Evolutionary conservation across 2,888 invertebrate species (phyloP).

Genomic region (Macrosiphum euphorbiae): DNA sequence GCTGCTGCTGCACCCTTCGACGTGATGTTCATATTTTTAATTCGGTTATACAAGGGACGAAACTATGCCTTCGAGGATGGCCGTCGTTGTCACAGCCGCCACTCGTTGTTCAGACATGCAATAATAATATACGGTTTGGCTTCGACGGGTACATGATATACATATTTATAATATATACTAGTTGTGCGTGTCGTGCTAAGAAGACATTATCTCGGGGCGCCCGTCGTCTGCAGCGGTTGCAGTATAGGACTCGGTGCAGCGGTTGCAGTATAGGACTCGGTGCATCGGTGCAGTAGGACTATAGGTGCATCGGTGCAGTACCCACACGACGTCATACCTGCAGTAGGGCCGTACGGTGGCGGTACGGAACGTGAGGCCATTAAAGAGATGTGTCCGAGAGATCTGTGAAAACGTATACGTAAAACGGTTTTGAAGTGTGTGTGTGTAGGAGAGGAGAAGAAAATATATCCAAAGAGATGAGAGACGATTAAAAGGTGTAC

Average conservation of each 20-base stretch:
- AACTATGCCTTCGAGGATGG: background rate
- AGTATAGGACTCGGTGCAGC: background rate
- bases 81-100: background rate
- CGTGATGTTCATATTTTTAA: background rate
- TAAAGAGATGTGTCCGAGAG: slow-evolving; percentile 58
- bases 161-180: background rate
- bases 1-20: background rate
- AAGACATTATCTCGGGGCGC: slow-evolving; percentile 37
- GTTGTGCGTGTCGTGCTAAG: background rate
- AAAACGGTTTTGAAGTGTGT: slow-evolving; percentile 52
- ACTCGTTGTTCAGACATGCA: background rate
- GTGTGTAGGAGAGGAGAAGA: background rate
- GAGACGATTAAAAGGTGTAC: slow-evolving; percentile 44
- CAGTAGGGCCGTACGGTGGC: background rate
- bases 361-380: slow-evolving; percentile 57
- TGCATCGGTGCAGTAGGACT: too few species aligned
- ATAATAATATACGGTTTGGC: background rate
- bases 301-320: too few species aligned
- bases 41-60: background rate
- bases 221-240: background rate
- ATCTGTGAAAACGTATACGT: slow-evolving; percentile 28
- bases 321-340: too few species aligned
- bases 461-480: slow-evolving; percentile 21
- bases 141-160: background rate
- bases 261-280: too few species aligned